phyloP scores from a whole-genome alignment of 2,797 vertebrate species.

The Apodemus agrarius region DNA sequence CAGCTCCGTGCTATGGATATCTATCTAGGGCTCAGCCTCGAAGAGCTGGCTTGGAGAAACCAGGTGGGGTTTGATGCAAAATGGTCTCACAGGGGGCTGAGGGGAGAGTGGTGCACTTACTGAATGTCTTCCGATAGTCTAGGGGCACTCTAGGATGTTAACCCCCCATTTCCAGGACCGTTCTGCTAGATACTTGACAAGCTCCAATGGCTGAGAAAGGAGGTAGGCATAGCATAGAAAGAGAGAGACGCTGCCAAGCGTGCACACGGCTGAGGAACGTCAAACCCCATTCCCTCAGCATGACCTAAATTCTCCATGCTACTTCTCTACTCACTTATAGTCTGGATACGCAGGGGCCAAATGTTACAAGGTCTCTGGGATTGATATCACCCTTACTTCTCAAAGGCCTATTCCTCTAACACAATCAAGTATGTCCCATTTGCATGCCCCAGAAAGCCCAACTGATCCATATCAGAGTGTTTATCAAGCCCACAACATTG shows the following conservation, averaged over 20 bases:
- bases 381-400: not conserved
- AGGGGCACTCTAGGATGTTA: not conserved
- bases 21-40: not conserved
- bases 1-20: not conserved
- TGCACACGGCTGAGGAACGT: not conserved
- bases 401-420: not conserved
- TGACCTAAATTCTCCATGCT: not conserved
- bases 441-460: not conserved
- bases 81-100: not conserved
- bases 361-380: too few species aligned
- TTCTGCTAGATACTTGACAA: not conserved
- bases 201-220: not conserved
- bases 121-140: not conserved
- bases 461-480: not conserved
- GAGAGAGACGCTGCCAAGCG: not conserved
- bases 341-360: not conserved
- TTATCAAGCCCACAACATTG: not conserved
- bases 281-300: not conserved
- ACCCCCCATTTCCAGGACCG: not conserved
- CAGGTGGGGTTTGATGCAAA: not conserved
- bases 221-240: not conserved
- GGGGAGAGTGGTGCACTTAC: not conserved
- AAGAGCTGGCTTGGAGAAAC: not conserved
- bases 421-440: not conserved
- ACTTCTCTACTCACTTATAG: not conserved